A percentile compares a stretch with the other conserved stretches of the same genome.
These are phyloP conservation scores for Corvus moneduloides DNA, from an alignment of 2,113 vertebrate species.

Conservation along the genomic window DNA sequence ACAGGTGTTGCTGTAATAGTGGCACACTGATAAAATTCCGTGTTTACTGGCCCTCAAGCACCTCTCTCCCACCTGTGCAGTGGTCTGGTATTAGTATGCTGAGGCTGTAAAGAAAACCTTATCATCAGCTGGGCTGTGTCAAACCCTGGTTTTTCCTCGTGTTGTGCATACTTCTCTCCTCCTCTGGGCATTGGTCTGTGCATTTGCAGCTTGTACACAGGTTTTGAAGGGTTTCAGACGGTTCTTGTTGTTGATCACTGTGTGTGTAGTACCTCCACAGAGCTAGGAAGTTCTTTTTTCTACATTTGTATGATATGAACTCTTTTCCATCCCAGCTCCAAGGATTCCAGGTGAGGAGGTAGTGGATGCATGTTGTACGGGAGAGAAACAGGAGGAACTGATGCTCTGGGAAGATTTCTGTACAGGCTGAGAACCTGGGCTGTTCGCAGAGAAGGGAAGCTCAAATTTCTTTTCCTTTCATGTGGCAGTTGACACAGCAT, in stretches of 20 bases:
- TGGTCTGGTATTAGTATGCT: not conserved
- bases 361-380: not conserved
- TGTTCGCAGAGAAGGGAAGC: not conserved
- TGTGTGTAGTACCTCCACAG: not conserved
- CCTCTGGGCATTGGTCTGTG: not conserved
- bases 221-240: not conserved
- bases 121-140: not conserved
- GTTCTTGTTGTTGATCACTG: not conserved
- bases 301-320: not conserved
- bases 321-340: not conserved
- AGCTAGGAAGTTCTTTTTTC: not conserved
- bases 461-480: not conserved
- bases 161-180: not conserved
- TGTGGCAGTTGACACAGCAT: not conserved
- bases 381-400: not conserved
- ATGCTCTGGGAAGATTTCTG: not conserved
- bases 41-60: not conserved
- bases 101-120: not conserved
- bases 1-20: constrained; percentile 14
- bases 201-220: not conserved
- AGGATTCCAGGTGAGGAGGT: not conserved
- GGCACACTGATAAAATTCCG: not conserved
- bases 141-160: not conserved
- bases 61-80: not conserved
- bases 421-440: not conserved